These are phyloP conservation scores for Bombus sibiricus DNA, from an alignment of 1,140 invertebrate genomes.

Conservation along the genomic window DNA sequence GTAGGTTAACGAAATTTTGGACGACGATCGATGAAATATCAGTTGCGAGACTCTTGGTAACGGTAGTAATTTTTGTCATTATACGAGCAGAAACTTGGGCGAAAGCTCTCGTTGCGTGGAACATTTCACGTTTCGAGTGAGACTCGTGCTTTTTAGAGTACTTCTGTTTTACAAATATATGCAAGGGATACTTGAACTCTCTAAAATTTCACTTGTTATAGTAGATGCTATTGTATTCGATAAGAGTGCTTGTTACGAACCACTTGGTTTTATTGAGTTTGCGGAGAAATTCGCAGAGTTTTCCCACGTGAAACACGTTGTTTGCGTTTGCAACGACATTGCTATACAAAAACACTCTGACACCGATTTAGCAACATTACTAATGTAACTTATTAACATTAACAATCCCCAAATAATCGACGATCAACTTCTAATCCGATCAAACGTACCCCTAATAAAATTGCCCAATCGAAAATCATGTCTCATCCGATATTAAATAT, in stretches of 20 bases:
- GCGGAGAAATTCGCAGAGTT: not conserved
- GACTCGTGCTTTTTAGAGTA: not conserved
- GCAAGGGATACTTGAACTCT: conserved; percentile 1
- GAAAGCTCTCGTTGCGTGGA: not conserved
- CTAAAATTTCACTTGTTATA: conserved; percentile 11
- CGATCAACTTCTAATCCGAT: too few species aligned
- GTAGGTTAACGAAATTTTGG: not conserved
- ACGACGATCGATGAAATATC: not conserved
- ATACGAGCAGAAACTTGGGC: not conserved
- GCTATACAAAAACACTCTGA: not conserved
- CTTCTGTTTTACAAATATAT: conserved; percentile 1
- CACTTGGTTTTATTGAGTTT: conserved; percentile 29
- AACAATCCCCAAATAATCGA: too few species aligned
- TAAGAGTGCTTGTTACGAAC: conserved; percentile 22
- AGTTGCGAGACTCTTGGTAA: not conserved
- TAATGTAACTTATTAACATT: too few species aligned
- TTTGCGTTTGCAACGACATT: not conserved
- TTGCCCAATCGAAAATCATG: too few species aligned
- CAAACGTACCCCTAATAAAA: too few species aligned
- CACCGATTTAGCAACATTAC: too few species aligned
- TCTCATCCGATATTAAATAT: too few species aligned
- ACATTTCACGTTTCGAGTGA: not conserved
- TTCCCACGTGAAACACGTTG: not conserved
- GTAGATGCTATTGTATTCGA: not conserved
- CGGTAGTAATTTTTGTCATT: not conserved